A percentile compares a stretch with the other conserved stretches of the same genome.
Evolutionary conservation across 2,797 vertebrate genomes (phyloP).

Genomic region (Microctenopoma steveboyesi): DNA sequence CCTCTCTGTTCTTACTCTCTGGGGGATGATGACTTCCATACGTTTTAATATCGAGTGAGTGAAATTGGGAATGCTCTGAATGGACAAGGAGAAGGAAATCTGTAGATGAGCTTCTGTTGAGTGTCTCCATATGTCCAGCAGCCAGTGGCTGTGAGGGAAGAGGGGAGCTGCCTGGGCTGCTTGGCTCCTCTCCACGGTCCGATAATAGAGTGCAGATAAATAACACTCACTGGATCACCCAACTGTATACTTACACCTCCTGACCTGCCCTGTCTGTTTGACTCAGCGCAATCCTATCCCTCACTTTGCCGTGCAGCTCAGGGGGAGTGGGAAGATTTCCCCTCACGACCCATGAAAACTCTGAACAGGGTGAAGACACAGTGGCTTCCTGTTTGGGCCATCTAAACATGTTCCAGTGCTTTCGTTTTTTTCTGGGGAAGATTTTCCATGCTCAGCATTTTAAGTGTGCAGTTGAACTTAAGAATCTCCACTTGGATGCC

Average conservation of each 20-base stretch:
- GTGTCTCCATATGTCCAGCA: constrained; percentile 81
- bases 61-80: constrained; percentile 64
- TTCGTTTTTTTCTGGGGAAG: constrained; percentile 37
- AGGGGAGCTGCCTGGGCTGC: constrained; percentile 37
- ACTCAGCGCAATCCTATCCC: constrained; percentile 43
- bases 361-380: constrained; percentile 46
- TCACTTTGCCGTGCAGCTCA: constrained; percentile 44
- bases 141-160: constrained; percentile 49
- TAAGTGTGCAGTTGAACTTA: constrained; percentile 21
- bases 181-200: constrained; percentile 57
- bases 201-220: constrained; percentile 65
- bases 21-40: constrained; percentile 77
- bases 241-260: constrained; percentile 55
- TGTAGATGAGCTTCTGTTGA: constrained; percentile 85
- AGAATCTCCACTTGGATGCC: constrained; percentile 42
- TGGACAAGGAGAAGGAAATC: constrained; percentile 73
- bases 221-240: constrained; percentile 56
- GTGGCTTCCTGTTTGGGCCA: constrained; percentile 54
- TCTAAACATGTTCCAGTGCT: constrained; percentile 59
- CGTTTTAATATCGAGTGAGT: constrained; percentile 72
- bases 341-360: constrained; percentile 51
- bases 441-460: constrained; percentile 63
- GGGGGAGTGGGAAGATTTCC: neutral
- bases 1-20: constrained; percentile 53
- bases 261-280: constrained; percentile 44